Conservation (phyloP, 2,888 invertebrate genomes). For the Celastrina argiolus region DNA sequence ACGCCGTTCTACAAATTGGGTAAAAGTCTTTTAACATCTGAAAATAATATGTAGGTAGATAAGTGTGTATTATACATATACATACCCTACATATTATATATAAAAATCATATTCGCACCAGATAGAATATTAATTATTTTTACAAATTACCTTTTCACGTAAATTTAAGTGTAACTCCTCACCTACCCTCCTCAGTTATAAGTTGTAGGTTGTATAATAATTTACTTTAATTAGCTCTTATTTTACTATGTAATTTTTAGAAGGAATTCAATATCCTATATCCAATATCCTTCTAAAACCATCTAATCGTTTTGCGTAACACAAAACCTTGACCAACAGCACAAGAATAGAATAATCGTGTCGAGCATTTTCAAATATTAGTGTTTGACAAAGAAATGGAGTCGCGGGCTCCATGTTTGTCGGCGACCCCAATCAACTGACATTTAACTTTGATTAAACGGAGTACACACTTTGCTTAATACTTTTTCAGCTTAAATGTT, state of each 20-base stretch:
- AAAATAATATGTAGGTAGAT: no score
- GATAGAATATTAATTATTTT: no score
- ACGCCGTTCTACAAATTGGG: neutral
- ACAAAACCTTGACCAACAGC: conserved; percentile 19
- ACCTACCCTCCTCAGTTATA: no score
- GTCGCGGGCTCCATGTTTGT: conserved; percentile 41
- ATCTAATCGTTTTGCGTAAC: conserved; percentile 8
- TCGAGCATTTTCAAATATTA: conserved; percentile 66
- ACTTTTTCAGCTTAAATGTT: conserved; percentile 1
- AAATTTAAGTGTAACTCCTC: no score
- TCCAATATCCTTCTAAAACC: neutral
- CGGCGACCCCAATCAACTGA: conserved; percentile 47
- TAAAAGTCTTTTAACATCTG: no score
- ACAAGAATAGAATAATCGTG: conserved; percentile 23
- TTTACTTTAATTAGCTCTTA: no score
- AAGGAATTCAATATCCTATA: neutral
- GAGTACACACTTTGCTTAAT: neutral
- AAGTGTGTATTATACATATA: no score
- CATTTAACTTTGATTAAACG: conserved; percentile 22
- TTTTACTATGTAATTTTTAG: no score
- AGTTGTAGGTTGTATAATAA: no score
- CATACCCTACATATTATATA: no score
- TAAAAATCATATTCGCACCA: no score
- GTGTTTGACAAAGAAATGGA: conserved; percentile 74
- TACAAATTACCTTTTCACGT: no score